phyloP scores from a whole-genome alignment of 2,888 invertebrate species.

The Temnothorax ravouxi region DNA sequence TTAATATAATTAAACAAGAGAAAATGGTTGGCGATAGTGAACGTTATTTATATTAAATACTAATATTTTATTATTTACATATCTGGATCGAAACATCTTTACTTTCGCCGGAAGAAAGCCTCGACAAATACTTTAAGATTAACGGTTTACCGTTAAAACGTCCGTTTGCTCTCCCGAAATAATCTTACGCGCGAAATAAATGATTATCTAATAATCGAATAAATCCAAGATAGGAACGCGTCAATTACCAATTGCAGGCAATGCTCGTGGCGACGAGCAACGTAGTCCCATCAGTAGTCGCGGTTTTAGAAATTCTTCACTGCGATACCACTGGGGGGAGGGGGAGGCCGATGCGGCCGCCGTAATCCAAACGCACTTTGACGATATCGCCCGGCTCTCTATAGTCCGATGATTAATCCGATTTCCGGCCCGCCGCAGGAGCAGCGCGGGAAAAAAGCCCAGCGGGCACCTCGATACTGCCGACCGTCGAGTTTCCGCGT shows the following conservation, averaged over 20 bases:
- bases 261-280: not conserved
- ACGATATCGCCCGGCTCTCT: constrained; percentile 48
- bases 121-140: not conserved
- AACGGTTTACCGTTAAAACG: not conserved
- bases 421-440: constrained; percentile 42
- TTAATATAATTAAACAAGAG: not conserved
- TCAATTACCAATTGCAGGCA: constrained; percentile 18
- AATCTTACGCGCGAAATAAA: not conserved
- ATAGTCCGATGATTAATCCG: constrained; percentile 55
- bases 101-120: not conserved
- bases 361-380: constrained; percentile 50
- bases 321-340: not conserved
- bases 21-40: not conserved
- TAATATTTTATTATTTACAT: not conserved
- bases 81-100: not conserved
- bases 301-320: constrained; percentile 4
- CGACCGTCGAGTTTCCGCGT: not conserved
- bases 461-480: constrained; percentile 10
- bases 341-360: not conserved
- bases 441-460: constrained; percentile 32
- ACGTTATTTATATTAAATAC: not conserved
- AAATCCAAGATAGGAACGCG: constrained; percentile 2
- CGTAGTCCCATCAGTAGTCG: not conserved
- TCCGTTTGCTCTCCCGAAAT: not conserved
- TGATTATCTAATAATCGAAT: not conserved